These are phyloP conservation scores for Hydractinia echinata DNA, from an alignment of 30 jellyfish, hydroid and myxozoan species.

Conservation along the genomic window DNA sequence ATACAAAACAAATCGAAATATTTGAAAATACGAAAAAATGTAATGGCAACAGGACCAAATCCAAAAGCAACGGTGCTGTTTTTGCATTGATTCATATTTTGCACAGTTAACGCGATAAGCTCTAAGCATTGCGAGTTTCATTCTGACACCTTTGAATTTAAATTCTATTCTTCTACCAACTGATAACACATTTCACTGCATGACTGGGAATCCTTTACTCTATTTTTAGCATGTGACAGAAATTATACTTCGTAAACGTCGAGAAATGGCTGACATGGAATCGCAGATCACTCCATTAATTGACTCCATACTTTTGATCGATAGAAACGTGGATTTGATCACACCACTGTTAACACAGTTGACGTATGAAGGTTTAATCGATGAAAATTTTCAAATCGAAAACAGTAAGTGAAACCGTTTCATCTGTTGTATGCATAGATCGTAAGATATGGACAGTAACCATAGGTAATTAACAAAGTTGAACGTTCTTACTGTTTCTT, in stretches of 20 bases:
- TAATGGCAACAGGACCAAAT: too few species aligned
- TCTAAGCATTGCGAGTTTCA: too few species aligned
- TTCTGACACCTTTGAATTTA: too few species aligned
- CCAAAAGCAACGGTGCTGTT: too few species aligned
- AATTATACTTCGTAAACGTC: slow-evolving; percentile 76
- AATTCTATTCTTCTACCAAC: too few species aligned
- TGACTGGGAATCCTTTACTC: too few species aligned
- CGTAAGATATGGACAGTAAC: not conserved
- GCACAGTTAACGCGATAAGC: too few species aligned
- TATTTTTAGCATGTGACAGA: slow-evolving; percentile 69
- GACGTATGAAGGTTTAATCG: slow-evolving; percentile 94
- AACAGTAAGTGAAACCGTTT: slow-evolving; percentile 69
- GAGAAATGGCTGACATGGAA: slow-evolving; percentile 87
- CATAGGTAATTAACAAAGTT: not conserved
- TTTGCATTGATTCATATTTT: too few species aligned
- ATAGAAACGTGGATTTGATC: slow-evolving; percentile 77
- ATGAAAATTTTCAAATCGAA: slow-evolving; percentile 70
- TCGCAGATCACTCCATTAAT: slow-evolving; percentile 80
- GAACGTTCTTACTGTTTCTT: not conserved
- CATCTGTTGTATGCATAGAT: not conserved
- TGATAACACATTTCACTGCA: too few species aligned
- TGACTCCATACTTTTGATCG: slow-evolving; percentile 78
- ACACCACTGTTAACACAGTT: slow-evolving; percentile 94
- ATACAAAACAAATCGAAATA: too few species aligned
- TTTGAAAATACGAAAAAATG: too few species aligned